Evolutionary conservation across 2,888 invertebrate species (phyloP).

Genomic region (Pimpla rufipes): DNA sequence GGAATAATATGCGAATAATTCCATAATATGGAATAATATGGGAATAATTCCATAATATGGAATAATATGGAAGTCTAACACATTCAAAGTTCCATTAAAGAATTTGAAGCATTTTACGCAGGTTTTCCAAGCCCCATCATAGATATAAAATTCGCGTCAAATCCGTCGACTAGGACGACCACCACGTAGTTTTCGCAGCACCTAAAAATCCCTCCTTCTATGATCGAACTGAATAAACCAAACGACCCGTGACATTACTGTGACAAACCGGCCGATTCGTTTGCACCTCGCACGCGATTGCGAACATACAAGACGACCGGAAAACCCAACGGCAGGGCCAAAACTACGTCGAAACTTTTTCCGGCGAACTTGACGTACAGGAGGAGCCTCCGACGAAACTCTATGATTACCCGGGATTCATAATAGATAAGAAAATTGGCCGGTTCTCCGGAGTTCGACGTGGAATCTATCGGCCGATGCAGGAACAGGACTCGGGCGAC

Average conservation of each 20-base stretch:
- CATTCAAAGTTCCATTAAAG: too few species aligned
- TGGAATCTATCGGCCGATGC: slow-evolving; percentile 23
- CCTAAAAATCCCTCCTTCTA: slow-evolving; percentile 4
- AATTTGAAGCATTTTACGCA: background rate
- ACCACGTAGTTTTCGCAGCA: too few species aligned
- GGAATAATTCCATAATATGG: too few species aligned
- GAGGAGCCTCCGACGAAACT: slow-evolving; percentile 10
- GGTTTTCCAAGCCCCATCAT: background rate
- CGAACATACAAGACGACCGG: background rate
- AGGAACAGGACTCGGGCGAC: background rate
- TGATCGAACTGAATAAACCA: background rate
- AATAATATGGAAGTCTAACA: too few species aligned
- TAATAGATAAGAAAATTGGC: slow-evolving; percentile 61
- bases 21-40: too few species aligned
- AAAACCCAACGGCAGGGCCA: slow-evolving; percentile 4
- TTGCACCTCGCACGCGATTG: background rate
- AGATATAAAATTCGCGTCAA: background rate
- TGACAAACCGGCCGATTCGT: background rate
- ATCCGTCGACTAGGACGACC: background rate
- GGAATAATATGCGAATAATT: too few species aligned
- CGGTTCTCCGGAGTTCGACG: slow-evolving; percentile 17
- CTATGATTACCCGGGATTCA: slow-evolving; percentile 55
- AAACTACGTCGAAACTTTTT: slow-evolving; percentile 52
- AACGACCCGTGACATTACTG: slow-evolving; percentile 1
- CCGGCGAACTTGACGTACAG: slow-evolving; percentile 19